Percentiles rank a stretch among this genome's conserved stretches.
Evolutionary conservation across 2,797 vertebrate genomes (phyloP).

Genomic region (Ataeniobius toweri): DNA sequence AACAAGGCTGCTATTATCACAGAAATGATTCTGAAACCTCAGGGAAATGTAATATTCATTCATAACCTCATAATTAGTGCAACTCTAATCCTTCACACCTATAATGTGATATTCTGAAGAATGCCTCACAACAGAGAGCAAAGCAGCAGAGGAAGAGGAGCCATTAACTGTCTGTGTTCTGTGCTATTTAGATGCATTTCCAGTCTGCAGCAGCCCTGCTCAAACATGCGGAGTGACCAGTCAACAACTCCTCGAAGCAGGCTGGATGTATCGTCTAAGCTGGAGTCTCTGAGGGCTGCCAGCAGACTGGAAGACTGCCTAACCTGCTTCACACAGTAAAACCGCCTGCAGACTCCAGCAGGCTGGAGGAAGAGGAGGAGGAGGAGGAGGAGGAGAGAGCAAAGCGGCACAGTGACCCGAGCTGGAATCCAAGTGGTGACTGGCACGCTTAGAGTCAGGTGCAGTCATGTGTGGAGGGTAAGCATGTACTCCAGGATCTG

Average conservation of each 20-base stretch:
- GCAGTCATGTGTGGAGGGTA: not conserved
- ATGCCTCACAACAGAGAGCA: constrained; percentile 19
- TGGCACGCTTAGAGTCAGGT: not conserved
- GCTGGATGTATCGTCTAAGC: constrained; percentile 44
- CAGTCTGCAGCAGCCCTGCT: constrained; percentile 21
- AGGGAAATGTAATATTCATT: constrained; percentile 46
- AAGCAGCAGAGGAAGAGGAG: constrained; percentile 15
- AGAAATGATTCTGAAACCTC: constrained; percentile 48
- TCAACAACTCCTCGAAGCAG: constrained; percentile 58
- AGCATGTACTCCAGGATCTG: not conserved
- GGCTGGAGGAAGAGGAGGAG: not conserved
- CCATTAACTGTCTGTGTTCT: constrained; percentile 10
- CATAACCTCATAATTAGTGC: constrained; percentile 51
- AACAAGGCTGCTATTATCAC: constrained; percentile 53
- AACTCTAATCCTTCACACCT: constrained; percentile 60
- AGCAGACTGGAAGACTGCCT: constrained; percentile 21
- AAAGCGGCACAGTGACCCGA: constrained; percentile 28
- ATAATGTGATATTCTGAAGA: constrained; percentile 42
- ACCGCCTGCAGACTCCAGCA: constrained; percentile 17
- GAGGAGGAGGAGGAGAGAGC: not conserved
- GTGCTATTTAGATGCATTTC: constrained; percentile 52
- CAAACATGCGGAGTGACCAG: constrained; percentile 46
- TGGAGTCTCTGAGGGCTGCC: constrained; percentile 40
- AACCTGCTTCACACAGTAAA: constrained; percentile 29
- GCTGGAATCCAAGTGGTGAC: constrained; percentile 19